Evolutionary conservation across 2,113 vertebrate species (phyloP).

Genomic region (rat (Rattus norvegicus)): GRCr8 NC_086019.1:170605501-170606000

Average conservation of each 20-base stretch:
- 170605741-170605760: not conserved
- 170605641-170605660: not conserved
- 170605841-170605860: not conserved
- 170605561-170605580: not conserved
- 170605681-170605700: conserved; percentile 1
- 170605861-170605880: not conserved
- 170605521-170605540: not conserved
- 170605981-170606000: not conserved
- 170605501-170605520: not conserved
- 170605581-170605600: conserved; percentile 35
- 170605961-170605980: not conserved
- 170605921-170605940: not conserved
- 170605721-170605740: not conserved
- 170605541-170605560: not conserved
- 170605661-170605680: conserved; percentile 5
- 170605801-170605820: not conserved
- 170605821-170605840: not conserved
- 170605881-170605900: conserved; percentile 38
- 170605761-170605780: not conserved
- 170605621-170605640: conserved; percentile 26
- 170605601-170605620: not conserved
- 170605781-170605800: not conserved
- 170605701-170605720: not conserved
- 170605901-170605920: not conserved
- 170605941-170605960: not conserved